Conservation (phyloP, 2,113 vertebrate genomes). For the Charadrius vociferus region DNA sequence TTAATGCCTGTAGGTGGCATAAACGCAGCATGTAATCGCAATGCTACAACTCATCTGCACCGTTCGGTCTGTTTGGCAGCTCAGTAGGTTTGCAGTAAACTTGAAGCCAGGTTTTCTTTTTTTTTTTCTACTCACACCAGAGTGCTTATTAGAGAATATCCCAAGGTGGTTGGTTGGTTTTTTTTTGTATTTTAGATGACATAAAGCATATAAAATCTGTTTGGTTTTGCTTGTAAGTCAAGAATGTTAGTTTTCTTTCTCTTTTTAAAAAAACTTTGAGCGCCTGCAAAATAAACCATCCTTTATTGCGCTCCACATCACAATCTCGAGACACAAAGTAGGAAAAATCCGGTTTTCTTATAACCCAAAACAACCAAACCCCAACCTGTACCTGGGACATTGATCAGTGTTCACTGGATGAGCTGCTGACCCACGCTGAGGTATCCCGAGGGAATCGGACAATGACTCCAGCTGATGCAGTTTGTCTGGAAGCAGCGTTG, state of each 20-base stretch:
- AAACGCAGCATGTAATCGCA: not conserved
- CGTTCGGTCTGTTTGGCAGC: not conserved
- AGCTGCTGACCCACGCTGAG: not conserved
- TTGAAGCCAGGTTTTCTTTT: not conserved
- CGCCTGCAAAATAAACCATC: not conserved
- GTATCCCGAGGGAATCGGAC: not conserved
- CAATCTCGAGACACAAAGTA: not conserved
- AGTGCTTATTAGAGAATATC: not conserved
- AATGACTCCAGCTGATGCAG: not conserved
- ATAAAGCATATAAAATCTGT: not conserved
- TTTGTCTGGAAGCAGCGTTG: not conserved
- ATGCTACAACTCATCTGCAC: not conserved
- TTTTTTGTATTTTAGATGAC: not conserved
- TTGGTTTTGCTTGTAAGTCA: not conserved
- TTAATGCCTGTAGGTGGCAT: slow-evolving; percentile 56
- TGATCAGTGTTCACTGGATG: not conserved
- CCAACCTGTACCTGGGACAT: not conserved
- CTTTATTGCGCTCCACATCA: not conserved
- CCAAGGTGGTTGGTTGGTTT: not conserved
- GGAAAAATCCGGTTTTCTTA: not conserved
- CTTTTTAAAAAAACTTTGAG: not conserved
- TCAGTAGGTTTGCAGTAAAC: not conserved
- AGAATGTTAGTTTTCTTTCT: not conserved
- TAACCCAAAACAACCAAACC: not conserved
- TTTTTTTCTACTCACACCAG: not conserved